phyloP scores from a whole-genome alignment of 1,140 invertebrate genomes.

The Melanaphis sacchari region DNA sequence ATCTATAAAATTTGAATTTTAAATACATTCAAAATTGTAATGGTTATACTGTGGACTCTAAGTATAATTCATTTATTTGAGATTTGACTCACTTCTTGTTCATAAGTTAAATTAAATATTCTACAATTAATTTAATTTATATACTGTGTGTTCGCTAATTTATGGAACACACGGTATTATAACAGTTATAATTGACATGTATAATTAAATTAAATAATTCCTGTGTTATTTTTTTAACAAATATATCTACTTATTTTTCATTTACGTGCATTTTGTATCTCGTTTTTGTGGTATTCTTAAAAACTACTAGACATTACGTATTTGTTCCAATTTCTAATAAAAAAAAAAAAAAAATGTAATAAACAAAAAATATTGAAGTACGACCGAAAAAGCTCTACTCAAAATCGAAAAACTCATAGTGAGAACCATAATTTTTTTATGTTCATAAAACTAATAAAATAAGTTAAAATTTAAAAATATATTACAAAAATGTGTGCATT shows the following conservation, averaged over 20 bases:
- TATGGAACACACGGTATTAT: too few species aligned
- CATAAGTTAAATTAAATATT: too few species aligned
- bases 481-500: neutral
- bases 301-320: neutral
- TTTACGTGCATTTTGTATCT: neutral
- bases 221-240: neutral
- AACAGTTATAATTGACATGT: too few species aligned
- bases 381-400: neutral
- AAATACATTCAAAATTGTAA: neutral
- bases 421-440: neutral
- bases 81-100: too few species aligned
- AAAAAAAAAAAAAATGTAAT: neutral
- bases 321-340: neutral
- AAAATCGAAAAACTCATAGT: neutral
- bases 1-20: neutral
- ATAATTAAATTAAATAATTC: too few species aligned
- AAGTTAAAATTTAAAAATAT: neutral
- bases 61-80: too few species aligned
- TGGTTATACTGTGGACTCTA: too few species aligned
- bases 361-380: neutral
- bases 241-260: neutral
- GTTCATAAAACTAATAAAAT: neutral
- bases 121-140: too few species aligned
- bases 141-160: too few species aligned
- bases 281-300: neutral